Base-by-base conservation (phyloP, 1,140 invertebrate genomes). In the Drosophila lacertosa region DNA sequence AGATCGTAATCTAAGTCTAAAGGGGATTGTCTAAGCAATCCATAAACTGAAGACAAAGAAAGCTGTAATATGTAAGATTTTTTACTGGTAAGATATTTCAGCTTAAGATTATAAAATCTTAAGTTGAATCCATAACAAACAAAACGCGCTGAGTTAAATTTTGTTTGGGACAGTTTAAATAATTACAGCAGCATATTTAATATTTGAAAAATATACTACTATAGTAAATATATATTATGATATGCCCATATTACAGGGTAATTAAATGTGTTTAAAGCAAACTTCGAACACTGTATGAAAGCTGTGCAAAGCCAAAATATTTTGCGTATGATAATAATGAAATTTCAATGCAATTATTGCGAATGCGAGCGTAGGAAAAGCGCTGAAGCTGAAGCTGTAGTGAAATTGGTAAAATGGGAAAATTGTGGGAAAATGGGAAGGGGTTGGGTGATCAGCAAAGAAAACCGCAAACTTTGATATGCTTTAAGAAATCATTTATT, bases 401-500 rank as follows among this genome's bases (percentile, higher is more conserved):
- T 22, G 29, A 37, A 24, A 11, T 7, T 5, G 15, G 15, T 3
- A 18, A 37, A 24, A 20, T 11, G 15, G 6, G 2, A 44, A 53
- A 16, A 64, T 44, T 40, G 18, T 5, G 15, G 15, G 1, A 18
- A 37, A 24, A 20, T 11, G 15, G 6, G 2, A 44, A 53, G n/a
- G n/a, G n/a, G n/a, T n/a, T n/a, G n/a, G n/a, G n/a, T n/a, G n/a
- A 64, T 44, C 50, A 62, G 24, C 42, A 69, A 69, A 64, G 40
- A 55, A 69, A 69, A 64, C 50, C 5, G 40, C 58, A 54, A 54
- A 69, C 6, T 40, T 54, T 42, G 20, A 33, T 20, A 35, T 68
- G 58, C 45, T 60, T 44, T 24, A 26, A 10, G 10, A 42, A 24
- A 44, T 39, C 40, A 24, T 62, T 44, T 68, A 62, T 68, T 60